Conservation (phyloP, 2,888 invertebrate genomes). For the Saturnia pavonia region DNA sequence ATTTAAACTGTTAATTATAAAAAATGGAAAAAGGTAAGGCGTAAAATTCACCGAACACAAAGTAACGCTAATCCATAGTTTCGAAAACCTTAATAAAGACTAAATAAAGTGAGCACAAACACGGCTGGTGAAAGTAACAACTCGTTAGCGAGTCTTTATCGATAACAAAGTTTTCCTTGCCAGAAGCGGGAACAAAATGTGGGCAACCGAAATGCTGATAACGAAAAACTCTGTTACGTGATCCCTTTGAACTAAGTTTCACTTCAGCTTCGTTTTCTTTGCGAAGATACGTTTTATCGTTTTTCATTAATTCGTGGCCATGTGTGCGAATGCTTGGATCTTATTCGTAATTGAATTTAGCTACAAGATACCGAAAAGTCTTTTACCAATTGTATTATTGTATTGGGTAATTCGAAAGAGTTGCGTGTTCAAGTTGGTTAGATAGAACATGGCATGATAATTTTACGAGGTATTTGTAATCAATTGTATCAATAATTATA, state of each 20-base stretch:
- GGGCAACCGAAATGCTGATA: slow-evolving; percentile 53
- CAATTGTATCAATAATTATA: too few relatives aligned
- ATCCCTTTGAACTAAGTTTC: slow-evolving; percentile 52
- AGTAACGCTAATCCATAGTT: slow-evolving; percentile 46
- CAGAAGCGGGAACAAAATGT: slow-evolving; percentile 42
- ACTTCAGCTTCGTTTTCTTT: slow-evolving; percentile 24
- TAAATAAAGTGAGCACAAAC: slow-evolving; percentile 27
- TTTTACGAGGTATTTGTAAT: too few relatives aligned
- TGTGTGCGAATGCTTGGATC: slow-evolving; percentile 19
- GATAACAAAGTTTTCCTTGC: slow-evolving; percentile 50
- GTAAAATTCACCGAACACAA: too few relatives aligned
- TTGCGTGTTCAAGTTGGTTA: not conserved
- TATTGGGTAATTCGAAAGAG: slow-evolving; percentile 5
- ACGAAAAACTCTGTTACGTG: slow-evolving; percentile 58
- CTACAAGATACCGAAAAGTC: slow-evolving; percentile 16
- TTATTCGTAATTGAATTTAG: slow-evolving; percentile 22
- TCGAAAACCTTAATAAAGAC: slow-evolving; percentile 44
- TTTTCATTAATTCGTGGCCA: slow-evolving; percentile 32
- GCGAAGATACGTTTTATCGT: slow-evolving; percentile 29
- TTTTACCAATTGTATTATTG: slow-evolving; percentile 12
- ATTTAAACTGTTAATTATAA: too few relatives aligned
- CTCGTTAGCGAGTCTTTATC: slow-evolving; percentile 65
- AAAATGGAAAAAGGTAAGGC: too few relatives aligned
- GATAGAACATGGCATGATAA: not conserved
- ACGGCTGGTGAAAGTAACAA: slow-evolving; percentile 50